Conservation (phyloP, 2,113 vertebrate species). For the Mixornis gularis region DNA sequence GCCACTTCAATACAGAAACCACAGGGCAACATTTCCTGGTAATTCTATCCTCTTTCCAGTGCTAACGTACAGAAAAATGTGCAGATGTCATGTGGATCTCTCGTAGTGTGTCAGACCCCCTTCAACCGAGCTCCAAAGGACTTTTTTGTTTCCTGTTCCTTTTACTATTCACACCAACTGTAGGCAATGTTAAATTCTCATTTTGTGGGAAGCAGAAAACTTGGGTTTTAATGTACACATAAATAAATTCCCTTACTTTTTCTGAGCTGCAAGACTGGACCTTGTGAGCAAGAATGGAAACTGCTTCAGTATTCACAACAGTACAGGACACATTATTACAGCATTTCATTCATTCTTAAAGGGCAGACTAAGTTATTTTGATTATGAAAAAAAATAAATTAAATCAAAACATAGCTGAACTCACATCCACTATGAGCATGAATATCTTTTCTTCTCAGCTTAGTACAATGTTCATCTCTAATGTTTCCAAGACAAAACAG, state of each 20-base stretch:
- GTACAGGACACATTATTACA: not conserved
- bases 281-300: not conserved
- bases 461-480: not conserved
- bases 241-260: conserved; percentile 20
- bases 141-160: conserved; percentile 47
- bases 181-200: conserved; percentile 39
- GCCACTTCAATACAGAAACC: conserved; percentile 69
- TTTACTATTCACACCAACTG: conserved; percentile 28
- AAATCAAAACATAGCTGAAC: not conserved
- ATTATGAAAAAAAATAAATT: not conserved
- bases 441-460: not conserved
- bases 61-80: conserved; percentile 45
- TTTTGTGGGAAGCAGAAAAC: conserved; percentile 14
- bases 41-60: conserved; percentile 62
- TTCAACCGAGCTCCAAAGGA: conserved; percentile 6
- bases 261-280: not conserved
- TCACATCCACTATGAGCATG: not conserved
- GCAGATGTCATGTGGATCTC: conserved; percentile 44
- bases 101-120: conserved; percentile 9
- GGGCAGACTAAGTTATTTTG: not conserved
- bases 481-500: not conserved
- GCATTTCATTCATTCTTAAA: not conserved
- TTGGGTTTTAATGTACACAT: not conserved
- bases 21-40: conserved; percentile 63
- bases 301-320: not conserved